These are phyloP conservation scores for Hypolimnas misippus DNA, from an alignment of 2,888 invertebrate species.

Conservation along the genomic window DNA sequence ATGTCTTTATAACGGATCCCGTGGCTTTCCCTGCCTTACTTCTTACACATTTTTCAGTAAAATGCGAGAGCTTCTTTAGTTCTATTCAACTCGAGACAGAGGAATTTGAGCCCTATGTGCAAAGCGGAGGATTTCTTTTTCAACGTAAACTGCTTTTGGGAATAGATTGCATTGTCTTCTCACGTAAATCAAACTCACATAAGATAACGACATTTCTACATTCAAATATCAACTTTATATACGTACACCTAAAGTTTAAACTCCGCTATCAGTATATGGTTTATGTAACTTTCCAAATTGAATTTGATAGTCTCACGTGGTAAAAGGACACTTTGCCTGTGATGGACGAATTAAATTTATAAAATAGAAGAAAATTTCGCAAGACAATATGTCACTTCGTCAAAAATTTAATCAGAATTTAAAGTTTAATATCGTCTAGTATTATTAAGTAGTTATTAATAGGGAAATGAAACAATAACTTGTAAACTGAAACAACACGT, in stretches of 20 bases:
- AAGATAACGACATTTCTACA: constrained; percentile 53
- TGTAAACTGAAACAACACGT: not conserved
- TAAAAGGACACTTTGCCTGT: constrained; percentile 67
- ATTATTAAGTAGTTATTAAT: not conserved
- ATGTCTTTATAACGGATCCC: constrained; percentile 82
- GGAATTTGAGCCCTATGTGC: constrained; percentile 49
- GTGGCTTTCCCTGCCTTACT: constrained; percentile 78
- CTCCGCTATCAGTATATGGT: constrained; percentile 35
- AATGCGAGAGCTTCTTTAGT: constrained; percentile 75
- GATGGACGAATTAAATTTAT: constrained; percentile 68
- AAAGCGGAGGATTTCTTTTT: constrained; percentile 43
- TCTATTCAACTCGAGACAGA: constrained; percentile 44
- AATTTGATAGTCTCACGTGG: constrained; percentile 59
- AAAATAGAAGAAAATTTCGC: constrained; percentile 49
- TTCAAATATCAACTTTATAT: constrained; percentile 51
- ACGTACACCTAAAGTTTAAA: constrained; percentile 39
- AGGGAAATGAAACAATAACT: not conserved
- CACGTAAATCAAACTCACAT: constrained; percentile 73
- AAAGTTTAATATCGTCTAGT: not conserved
- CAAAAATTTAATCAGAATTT: constrained; percentile 27
- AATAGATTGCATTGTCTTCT: constrained; percentile 81
- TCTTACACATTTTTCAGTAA: constrained; percentile 80
- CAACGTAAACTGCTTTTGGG: constrained; percentile 46
- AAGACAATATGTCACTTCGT: constrained; percentile 28
- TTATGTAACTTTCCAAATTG: constrained; percentile 45